Evolutionary conservation across 2,888 invertebrate genomes (phyloP).

Genomic region (Colostygia pectinataria): DNA sequence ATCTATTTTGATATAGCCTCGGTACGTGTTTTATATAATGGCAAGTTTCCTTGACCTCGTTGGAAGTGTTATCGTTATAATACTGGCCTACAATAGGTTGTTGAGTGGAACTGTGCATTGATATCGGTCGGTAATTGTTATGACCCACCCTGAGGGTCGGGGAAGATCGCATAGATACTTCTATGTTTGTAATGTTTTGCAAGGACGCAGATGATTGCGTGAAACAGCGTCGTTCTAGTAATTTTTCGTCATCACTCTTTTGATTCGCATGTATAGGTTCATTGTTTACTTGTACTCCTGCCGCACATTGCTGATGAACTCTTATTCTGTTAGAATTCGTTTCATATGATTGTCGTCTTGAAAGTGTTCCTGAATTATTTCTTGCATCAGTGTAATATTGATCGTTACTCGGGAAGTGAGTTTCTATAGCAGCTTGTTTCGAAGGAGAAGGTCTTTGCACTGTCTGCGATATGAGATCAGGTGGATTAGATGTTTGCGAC

Average conservation of each 20-base stretch:
- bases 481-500: conserved; percentile 57
- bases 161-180: conserved; percentile 71
- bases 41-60: conserved; percentile 72
- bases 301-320: conserved; percentile 58
- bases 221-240: conserved; percentile 67
- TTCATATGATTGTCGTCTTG: conserved; percentile 43
- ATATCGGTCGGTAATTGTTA: conserved; percentile 75
- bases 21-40: conserved; percentile 75
- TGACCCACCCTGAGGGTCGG: conserved; percentile 55
- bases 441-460: conserved; percentile 67
- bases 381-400: conserved; percentile 49
- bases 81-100: conserved; percentile 53
- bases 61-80: conserved; percentile 61
- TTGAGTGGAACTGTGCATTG: conserved; percentile 65
- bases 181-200: conserved; percentile 78
- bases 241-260: conserved; percentile 80
- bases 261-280: conserved; percentile 60
- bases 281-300: conserved; percentile 63
- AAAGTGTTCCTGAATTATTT: conserved; percentile 46
- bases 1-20: conserved; percentile 73
- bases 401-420: conserved; percentile 70
- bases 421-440: conserved; percentile 74
- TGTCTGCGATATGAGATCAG: conserved; percentile 76
- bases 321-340: conserved; percentile 44
- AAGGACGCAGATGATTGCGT: conserved; percentile 66